Evolutionary conservation across 2,888 invertebrate genomes (phyloP).

Genomic region (Phania funesta): DNA sequence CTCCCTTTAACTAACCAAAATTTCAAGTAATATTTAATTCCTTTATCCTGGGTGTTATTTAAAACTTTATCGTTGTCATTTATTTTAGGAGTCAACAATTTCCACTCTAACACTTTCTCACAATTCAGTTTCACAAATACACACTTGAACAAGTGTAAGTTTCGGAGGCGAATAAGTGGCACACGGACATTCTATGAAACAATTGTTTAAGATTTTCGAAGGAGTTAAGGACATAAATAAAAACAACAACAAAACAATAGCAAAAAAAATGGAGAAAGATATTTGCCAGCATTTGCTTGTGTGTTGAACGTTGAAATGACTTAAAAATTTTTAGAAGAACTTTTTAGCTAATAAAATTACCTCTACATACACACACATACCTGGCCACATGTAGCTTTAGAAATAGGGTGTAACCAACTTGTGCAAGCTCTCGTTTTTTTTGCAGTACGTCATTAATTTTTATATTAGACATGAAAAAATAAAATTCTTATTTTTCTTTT

Average conservation of each 20-base stretch:
- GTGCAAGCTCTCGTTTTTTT: too few relatives aligned
- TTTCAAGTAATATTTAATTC: neutral
- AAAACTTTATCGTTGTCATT: neutral
- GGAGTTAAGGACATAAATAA: conserved; percentile 31
- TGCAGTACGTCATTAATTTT: too few relatives aligned
- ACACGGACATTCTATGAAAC: conserved; percentile 26
- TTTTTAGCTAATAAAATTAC: too few relatives aligned
- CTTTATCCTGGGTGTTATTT: neutral
- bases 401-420: too few relatives aligned
- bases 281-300: conserved; percentile 24
- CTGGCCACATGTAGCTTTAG: too few relatives aligned
- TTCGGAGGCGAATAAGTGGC: neutral
- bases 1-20: neutral
- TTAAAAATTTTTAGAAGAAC: too few relatives aligned
- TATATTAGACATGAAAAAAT: too few relatives aligned
- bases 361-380: too few relatives aligned
- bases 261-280: neutral
- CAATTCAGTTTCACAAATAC: neutral
- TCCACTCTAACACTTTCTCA: neutral
- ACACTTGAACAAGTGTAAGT: neutral
- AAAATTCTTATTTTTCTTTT: too few relatives aligned
- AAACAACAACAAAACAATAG: conserved; percentile 1
- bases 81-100: neutral
- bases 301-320: conserved; percentile 44
- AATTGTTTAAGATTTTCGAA: conserved; percentile 38